phyloP scores from a whole-genome alignment of 2,888 invertebrate species.

The Crocallis elinguaria region DNA sequence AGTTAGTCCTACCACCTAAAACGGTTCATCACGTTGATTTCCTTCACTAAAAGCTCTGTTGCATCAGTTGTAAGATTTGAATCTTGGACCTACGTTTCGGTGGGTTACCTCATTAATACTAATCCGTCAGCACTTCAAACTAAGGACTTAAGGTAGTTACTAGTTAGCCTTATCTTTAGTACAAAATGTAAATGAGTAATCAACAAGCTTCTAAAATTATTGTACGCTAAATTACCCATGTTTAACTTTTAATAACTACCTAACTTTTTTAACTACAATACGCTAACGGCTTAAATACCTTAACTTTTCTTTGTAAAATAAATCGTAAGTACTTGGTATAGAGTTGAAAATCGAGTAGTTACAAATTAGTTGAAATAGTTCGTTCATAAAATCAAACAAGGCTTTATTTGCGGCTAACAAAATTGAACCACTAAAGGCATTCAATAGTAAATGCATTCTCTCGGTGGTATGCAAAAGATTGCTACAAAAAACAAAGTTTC shows the following conservation, averaged over 20 bases:
- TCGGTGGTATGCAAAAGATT: conserved; percentile 2
- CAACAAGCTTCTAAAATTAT: conserved; percentile 7
- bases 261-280: background rate
- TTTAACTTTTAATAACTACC: conserved; percentile 7
- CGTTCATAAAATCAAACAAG: conserved; percentile 13
- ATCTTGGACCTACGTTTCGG: no score
- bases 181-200: conserved; percentile 6
- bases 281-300: background rate
- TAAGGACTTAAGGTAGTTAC: no score
- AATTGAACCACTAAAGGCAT: background rate
- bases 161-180: no score
- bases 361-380: background rate
- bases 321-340: background rate
- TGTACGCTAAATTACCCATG: conserved; percentile 2
- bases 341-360: background rate
- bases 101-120: no score
- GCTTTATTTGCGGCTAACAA: background rate
- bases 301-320: background rate
- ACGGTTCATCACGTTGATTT: no score
- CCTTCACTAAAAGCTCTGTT: no score
- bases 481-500: conserved; percentile 1
- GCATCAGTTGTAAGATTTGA: no score
- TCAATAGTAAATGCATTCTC: conserved; percentile 7
- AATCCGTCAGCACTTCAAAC: no score
- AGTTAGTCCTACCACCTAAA: no score